A percentile compares a stretch with the other conserved stretches of the same genome.
phyloP scores from a whole-genome alignment of 2,888 invertebrate species.

The Ashinkailepas kermadecensis region DNA sequence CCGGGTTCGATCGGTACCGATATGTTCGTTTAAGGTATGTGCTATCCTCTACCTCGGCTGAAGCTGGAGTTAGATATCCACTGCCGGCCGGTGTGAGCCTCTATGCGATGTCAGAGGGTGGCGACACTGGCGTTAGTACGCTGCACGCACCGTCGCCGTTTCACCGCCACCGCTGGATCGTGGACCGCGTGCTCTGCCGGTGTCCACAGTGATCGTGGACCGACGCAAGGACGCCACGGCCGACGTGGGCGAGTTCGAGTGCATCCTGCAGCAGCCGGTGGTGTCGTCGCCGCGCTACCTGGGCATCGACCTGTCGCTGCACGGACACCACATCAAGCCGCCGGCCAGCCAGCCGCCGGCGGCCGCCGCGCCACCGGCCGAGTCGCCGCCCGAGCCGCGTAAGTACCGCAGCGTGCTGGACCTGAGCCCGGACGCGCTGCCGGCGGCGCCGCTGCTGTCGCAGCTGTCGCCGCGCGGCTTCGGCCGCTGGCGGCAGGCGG shows the following conservation, averaged over 20 bases:
- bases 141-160: no score
- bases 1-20: no score
- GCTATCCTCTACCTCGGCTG: no score
- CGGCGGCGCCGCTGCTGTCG: conserved; percentile 5
- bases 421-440: neutral
- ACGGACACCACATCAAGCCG: conserved; percentile 11
- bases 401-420: conserved; percentile 1
- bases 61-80: no score
- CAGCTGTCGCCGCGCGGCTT: conserved; percentile 17
- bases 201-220: conserved; percentile 33
- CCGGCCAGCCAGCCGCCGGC: neutral
- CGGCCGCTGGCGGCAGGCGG: conserved; percentile 12
- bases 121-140: no score
- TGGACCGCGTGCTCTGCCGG: neutral
- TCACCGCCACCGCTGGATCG: no score
- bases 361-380: neutral
- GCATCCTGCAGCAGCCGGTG: conserved; percentile 31
- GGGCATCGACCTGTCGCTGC: conserved; percentile 32
- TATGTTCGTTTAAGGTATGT: no score
- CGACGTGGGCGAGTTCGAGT: conserved; percentile 34
- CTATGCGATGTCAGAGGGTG: no score
- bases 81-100: no score
- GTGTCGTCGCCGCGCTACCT: conserved; percentile 32
- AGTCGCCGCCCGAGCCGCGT: neutral
- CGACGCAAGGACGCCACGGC: conserved; percentile 29